Evolutionary conservation across 2,888 invertebrate species (phyloP), one percentile per base, ranked within the genome.

Genomic region (Diploptera punctata): DNA sequence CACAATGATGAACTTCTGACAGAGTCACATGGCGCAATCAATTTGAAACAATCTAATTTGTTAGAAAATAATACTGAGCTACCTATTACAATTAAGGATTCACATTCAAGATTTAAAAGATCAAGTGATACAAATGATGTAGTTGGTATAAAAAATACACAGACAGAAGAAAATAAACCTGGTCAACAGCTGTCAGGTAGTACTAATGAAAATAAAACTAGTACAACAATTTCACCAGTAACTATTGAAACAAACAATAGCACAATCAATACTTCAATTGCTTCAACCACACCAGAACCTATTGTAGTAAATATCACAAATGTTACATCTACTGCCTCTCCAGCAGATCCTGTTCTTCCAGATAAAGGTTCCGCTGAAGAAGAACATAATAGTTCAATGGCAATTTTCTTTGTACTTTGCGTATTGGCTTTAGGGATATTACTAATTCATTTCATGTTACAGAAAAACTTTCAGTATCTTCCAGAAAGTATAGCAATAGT

Each of bases 401-500:
- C 99, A 0, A 97, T 99, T 81, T 99, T 99, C 84, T 99, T 99
- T 82, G 98, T 99, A 16, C 87, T 99, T 0, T 94, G 97, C 80
- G 95, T 99, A 13, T 87, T 99, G 73, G 98, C 97, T 67, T 84
- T 99, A 72, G 97, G 98, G 69, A 98, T 99, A 77, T 84, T 99
- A 65, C 84, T 98, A 29, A 98, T 99, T 77, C 99, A 99, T 82
- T 87, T 95, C 3, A 93, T 99, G 91, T 87, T 99, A 29, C 94
- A 96, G 82, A 97, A 97, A 13, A 95, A 97, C 77, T 95, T 99
- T 80, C 95, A 97, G 77, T 99, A 97, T 83, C 87, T 99, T 43
- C 99, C 99, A 0, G 99, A 99, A 83, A 98, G 97, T 83, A 93
- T 99, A 70, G 98, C 98, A 4, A 95, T 99, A 76, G 97, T 99